Percentiles rank a stretch among this genome's conserved stretches.
These are phyloP conservation scores for Mormyrus iriodes DNA, from an alignment of 2,113 vertebrate species.

Conservation along the genomic window DNA sequence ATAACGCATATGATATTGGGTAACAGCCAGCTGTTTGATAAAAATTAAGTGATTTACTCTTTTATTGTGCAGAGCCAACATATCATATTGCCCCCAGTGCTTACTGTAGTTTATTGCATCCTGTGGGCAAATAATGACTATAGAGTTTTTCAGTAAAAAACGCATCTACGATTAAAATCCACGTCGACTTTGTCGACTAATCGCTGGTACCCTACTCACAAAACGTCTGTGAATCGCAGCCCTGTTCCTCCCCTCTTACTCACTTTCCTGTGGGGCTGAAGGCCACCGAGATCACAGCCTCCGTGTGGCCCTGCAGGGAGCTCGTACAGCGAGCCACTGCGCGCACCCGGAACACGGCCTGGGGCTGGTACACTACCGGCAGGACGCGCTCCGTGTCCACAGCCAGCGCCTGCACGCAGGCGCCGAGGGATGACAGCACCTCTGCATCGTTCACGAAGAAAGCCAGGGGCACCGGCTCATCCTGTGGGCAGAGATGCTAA, in stretches of 20 bases:
- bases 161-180: neutral
- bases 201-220: neutral
- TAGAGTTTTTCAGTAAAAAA: neutral
- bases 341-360: conserved; percentile 87
- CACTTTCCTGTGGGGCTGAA: conserved; percentile 97
- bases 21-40: neutral
- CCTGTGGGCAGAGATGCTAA: conserved; percentile 51
- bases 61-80: neutral
- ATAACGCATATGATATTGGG: neutral
- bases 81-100: neutral
- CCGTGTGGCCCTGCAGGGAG: conserved; percentile 88
- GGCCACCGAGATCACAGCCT: conserved; percentile 89
- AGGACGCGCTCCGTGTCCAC: conserved; percentile 86
- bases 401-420: conserved; percentile 64
- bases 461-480: conserved; percentile 80
- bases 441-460: conserved; percentile 85
- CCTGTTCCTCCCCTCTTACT: conserved; percentile 39
- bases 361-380: conserved; percentile 90
- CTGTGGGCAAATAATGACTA: neutral
- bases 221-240: neutral
- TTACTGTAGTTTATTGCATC: neutral
- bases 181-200: neutral
- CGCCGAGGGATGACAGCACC: conserved; percentile 73
- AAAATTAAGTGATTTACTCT: neutral
- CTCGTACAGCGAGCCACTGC: conserved; percentile 93